Conservation (phyloP, 2,113 vertebrate species). For the Oryzias woworae region DNA sequence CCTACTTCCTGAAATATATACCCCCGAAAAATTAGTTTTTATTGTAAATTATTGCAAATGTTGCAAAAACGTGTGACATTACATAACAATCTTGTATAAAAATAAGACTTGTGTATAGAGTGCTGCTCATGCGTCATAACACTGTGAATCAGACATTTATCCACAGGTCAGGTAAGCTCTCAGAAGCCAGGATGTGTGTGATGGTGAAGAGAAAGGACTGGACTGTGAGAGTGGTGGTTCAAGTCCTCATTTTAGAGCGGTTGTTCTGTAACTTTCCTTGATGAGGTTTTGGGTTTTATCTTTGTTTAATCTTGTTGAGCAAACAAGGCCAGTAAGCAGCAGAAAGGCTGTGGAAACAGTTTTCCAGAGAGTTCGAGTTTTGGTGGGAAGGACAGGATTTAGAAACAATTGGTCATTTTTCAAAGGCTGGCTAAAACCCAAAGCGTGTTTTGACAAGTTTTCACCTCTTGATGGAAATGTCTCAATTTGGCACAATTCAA, state of each 20-base stretch:
- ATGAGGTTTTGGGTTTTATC: too few species aligned
- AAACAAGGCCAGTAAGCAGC: too few species aligned
- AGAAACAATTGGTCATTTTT: constrained; percentile 29
- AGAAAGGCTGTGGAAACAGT: too few species aligned
- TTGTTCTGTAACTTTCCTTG: too few species aligned
- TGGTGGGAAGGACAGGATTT: constrained; percentile 30
- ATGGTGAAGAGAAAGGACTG: neutral
- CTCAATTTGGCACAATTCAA: neutral
- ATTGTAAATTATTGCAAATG: too few species aligned
- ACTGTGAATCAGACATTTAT: constrained; percentile 35
- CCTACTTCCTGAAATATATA: constrained; percentile 1
- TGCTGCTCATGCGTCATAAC: constrained; percentile 43
- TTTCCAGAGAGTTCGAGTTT: constrained; percentile 3
- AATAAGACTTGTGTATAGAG: constrained; percentile 41
- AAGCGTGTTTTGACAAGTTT: constrained; percentile 29
- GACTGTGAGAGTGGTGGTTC: too few species aligned
- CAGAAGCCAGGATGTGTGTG: constrained; percentile 3
- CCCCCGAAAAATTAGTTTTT: too few species aligned
- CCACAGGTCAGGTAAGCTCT: constrained; percentile 18
- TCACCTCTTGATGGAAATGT: constrained; percentile 8
- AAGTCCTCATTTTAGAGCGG: too few species aligned
- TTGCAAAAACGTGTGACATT: constrained; percentile 29
- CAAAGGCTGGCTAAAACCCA: constrained; percentile 2
- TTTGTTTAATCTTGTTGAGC: too few species aligned
- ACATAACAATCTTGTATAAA: constrained; percentile 36